A percentile compares a stretch with the other conserved stretches of the same genome.
Evolutionary conservation across 2,113 vertebrate species (phyloP).

Genomic region (Hyperoodon ampullatus): DNA sequence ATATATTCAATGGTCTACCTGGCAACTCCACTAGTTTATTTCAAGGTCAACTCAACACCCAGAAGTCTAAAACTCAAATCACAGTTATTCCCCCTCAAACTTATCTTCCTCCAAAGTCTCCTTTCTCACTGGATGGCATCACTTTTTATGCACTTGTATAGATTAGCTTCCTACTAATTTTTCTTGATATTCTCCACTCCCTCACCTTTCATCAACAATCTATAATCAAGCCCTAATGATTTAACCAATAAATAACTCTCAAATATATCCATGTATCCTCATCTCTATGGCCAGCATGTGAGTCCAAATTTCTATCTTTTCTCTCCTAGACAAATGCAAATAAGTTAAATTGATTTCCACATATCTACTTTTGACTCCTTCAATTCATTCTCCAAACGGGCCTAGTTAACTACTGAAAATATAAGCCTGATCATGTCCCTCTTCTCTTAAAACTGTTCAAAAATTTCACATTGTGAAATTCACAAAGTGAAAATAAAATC

Average conservation of each 20-base stretch:
- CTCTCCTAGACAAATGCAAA: background rate
- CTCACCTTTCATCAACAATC: background rate
- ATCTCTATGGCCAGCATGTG: background rate
- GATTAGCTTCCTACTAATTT: background rate
- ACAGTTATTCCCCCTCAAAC: background rate
- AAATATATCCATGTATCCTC: background rate
- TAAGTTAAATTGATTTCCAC: background rate
- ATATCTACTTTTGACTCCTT: background rate
- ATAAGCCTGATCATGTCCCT: background rate
- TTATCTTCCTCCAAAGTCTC: background rate
- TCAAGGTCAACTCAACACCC: background rate
- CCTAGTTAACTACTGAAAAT: background rate
- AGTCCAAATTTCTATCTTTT: background rate
- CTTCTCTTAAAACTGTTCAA: background rate
- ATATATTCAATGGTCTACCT: background rate
- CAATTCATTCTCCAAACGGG: background rate
- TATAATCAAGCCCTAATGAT: background rate
- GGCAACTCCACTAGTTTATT: background rate
- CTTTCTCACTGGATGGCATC: background rate
- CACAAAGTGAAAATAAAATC: background rate
- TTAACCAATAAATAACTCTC: background rate
- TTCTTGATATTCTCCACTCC: background rate
- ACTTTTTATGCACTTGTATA: background rate
- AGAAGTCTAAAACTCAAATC: background rate
- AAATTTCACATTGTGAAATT: background rate